Evolutionary conservation across 2,797 vertebrate genomes (phyloP), one percentile per base, ranked within the genome.

Genomic region (Brachymystax lenok): DNA sequence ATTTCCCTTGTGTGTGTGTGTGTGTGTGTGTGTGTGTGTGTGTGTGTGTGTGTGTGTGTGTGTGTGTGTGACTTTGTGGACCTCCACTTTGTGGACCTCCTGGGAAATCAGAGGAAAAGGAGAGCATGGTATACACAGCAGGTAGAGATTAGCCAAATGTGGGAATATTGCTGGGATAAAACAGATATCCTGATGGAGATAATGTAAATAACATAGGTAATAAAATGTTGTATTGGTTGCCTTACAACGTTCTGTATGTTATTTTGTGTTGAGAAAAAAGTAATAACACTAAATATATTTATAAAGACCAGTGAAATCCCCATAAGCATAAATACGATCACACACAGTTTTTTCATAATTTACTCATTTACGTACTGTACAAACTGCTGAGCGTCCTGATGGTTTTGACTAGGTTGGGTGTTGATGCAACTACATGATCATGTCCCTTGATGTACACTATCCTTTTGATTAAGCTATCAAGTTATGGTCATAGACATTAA

Each of bases 341-440:
- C 40, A 40, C 7, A 46, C 40, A 2, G 10, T 46, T 46, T 46
- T 46, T 46, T 46, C 10, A 10, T 46, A 10, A 46, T 46, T 46
- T 46, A 10, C 10, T 10, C 2, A 46, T 40, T 40, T 40, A 46
- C 40, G 10, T 10, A 12, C 40, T 10, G 54, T 59, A 59, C 5
- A 19, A 1, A 21, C 0, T n/a, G 40, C n/a, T 46, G 17, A 12
- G 16, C 40, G 13, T 46, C 13, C 21, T 51, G 4, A 51, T 14
- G 69, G 69, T 84, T 85, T 56, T 40, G 35, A 40, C 35, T 40
- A 40, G 72, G 75, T 33, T 46, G 74, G 73, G 69, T 1, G 51
- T 81, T 91, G 88, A 92, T 90, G 88, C 88, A 92, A 90, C 52
- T 80, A 21, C 79, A 74, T 59, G 88, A 77, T 84, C 75, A 85